These are phyloP conservation scores for Emmelina monodactyla DNA, from an alignment of 2,888 invertebrate genomes.

Conservation along the genomic window DNA sequence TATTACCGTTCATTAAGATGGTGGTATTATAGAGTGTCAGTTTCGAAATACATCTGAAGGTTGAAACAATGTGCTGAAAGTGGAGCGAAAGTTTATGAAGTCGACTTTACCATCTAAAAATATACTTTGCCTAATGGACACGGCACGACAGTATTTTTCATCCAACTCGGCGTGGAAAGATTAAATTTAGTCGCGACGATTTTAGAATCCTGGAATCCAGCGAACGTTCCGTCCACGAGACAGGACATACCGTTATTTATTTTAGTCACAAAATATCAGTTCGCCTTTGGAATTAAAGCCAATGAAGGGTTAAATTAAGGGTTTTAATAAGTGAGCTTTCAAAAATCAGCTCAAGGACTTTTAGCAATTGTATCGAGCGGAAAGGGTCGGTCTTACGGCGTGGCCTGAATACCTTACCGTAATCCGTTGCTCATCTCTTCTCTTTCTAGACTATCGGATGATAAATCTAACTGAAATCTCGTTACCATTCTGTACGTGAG, in stretches of 20 bases:
- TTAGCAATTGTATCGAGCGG: too few relatives aligned
- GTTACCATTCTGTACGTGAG: too few relatives aligned
- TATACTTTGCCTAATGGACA: conserved; percentile 52
- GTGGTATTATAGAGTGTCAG: conserved; percentile 10
- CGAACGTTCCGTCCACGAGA: not conserved
- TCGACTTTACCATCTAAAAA: conserved; percentile 38
- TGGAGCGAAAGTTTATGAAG: conserved; percentile 29
- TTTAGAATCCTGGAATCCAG: conserved; percentile 31
- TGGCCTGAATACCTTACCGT: too few relatives aligned
- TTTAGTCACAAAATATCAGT: conserved; percentile 1
- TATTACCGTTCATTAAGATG: conserved; percentile 11
- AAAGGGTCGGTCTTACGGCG: too few relatives aligned
- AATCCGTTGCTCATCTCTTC: too few relatives aligned
- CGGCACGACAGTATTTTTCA: conserved; percentile 46
- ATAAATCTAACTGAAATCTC: too few relatives aligned
- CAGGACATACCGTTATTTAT: not conserved
- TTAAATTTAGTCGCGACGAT: conserved; percentile 49
- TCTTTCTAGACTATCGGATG: too few relatives aligned
- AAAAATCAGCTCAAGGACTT: too few relatives aligned
- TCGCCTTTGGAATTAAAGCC: too few relatives aligned
- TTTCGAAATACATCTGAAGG: conserved; percentile 15
- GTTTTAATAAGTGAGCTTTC: too few relatives aligned
- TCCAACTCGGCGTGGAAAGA: conserved; percentile 35
- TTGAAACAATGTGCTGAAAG: conserved; percentile 22
- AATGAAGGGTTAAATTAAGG: too few relatives aligned